Conservation (phyloP, 2,113 vertebrate genomes). For the Prionailurus viverrinus region DNA sequence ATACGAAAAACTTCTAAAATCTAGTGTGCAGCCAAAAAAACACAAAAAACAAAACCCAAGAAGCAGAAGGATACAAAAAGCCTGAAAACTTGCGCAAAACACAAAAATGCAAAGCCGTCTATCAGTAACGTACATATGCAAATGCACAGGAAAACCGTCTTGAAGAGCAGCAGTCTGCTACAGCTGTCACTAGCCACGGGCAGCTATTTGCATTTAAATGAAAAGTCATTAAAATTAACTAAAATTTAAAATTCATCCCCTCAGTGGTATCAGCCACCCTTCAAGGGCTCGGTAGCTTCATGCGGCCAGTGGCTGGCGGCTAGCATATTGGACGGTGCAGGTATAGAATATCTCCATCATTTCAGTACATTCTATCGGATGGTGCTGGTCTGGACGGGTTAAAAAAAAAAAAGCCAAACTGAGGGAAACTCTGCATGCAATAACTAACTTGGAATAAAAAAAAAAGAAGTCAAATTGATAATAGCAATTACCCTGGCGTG, state of each 20-base stretch:
- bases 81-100: slow-evolving; percentile 50
- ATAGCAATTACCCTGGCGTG: background rate
- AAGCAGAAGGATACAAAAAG: background rate
- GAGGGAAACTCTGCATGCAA: background rate
- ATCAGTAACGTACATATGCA: background rate
- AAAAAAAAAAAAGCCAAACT: background rate
- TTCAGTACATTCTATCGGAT: background rate
- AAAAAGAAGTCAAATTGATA: background rate
- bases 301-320: background rate
- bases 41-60: background rate
- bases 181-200: background rate
- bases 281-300: background rate
- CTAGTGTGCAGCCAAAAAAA: background rate
- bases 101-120: background rate
- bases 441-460: background rate
- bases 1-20: background rate
- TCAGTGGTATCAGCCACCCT: background rate
- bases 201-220: slow-evolving; percentile 8
- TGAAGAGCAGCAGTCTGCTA: accelerated
- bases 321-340: background rate
- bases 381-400: background rate
- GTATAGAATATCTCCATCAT: background rate
- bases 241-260: background rate
- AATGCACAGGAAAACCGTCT: background rate
- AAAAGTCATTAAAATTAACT: slow-evolving; percentile 32